Conservation (phyloP, 2,888 invertebrate genomes). For the Congeria kusceri region DNA sequence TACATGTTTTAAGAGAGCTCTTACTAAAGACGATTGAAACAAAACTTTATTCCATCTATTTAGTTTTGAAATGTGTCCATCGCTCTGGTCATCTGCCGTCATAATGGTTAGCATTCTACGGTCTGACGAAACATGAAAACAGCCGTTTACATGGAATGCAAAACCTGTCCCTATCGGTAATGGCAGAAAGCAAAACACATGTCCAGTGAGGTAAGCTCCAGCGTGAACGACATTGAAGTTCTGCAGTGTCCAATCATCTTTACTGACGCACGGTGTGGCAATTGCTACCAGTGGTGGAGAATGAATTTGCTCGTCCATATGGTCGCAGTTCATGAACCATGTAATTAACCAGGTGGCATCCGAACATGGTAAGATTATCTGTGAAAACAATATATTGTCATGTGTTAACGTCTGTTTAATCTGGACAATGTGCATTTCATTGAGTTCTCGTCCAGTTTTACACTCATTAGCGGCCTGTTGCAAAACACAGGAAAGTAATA, state of each 20-base stretch:
- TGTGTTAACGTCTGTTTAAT: background rate
- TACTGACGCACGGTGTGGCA: slow-evolving; percentile 67
- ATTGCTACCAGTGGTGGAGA: slow-evolving; percentile 72
- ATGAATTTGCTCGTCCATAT: slow-evolving; percentile 16
- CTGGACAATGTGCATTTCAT: slow-evolving; percentile 8
- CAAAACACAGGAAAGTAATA: slow-evolving; percentile 5
- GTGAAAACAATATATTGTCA: no score
- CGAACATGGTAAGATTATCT: no score
- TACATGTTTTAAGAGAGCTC: slow-evolving; percentile 45
- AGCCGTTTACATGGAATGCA: slow-evolving; percentile 81
- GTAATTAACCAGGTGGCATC: no score
- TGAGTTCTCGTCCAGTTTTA: background rate
- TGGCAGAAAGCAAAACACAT: slow-evolving; percentile 81
- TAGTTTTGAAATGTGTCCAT: background rate
- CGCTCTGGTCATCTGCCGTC: slow-evolving; percentile 77
- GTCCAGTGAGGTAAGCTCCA: slow-evolving; percentile 67
- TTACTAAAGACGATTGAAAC: slow-evolving; percentile 51
- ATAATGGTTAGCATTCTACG: slow-evolving; percentile 70
- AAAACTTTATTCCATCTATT: slow-evolving; percentile 60
- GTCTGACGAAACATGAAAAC: slow-evolving; percentile 80
- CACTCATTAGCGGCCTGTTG: background rate
- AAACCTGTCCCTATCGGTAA: slow-evolving; percentile 75
- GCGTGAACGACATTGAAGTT: slow-evolving; percentile 8
- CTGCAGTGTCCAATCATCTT: background rate
- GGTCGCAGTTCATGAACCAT: no score